These are phyloP conservation scores for Sebastiscus albofasciatus DNA, from an alignment of 2,797 vertebrate species.

Conservation along the genomic window DNA sequence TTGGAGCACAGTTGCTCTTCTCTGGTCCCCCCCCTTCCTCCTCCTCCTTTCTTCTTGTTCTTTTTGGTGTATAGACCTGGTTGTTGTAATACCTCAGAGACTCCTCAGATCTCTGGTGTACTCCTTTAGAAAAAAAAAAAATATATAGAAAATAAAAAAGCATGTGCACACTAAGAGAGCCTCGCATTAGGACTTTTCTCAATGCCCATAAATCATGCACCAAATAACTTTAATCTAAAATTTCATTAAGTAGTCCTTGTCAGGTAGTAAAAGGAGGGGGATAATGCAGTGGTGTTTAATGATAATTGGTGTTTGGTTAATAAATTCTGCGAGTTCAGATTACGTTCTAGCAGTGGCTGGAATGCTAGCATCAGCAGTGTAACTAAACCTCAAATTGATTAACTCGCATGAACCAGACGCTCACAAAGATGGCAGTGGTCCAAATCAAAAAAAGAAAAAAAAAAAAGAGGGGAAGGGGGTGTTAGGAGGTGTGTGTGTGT, in stretches of 20 bases:
- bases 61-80: slow-evolving; percentile 86
- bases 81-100: slow-evolving; percentile 92
- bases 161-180: slow-evolving; percentile 89
- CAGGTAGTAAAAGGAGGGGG: slow-evolving; percentile 97
- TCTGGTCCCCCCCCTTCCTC: background rate
- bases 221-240: slow-evolving; percentile 99
- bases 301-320: slow-evolving; percentile 99
- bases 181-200: slow-evolving; percentile 90
- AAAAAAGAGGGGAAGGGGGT: slow-evolving; percentile 47
- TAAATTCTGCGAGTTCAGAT: slow-evolving; percentile 99
- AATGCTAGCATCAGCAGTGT: slow-evolving; percentile 99
- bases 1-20: slow-evolving; percentile 74
- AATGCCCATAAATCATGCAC: slow-evolving; percentile 92
- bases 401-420: slow-evolving; percentile 99
- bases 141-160: slow-evolving; percentile 76
- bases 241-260: slow-evolving; percentile 99
- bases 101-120: slow-evolving; percentile 88
- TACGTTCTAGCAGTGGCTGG: slow-evolving; percentile 98
- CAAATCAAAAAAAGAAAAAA: slow-evolving; percentile 91
- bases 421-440: slow-evolving; percentile 99
- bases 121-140: slow-evolving; percentile 78
- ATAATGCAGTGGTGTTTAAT: slow-evolving; percentile 99
- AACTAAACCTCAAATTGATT: slow-evolving; percentile 99
- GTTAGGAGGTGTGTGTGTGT: slow-evolving; percentile 48
- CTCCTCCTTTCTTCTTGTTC: slow-evolving; percentile 1